These are phyloP conservation scores for Polyodon spathula DNA, from an alignment of 2,113 vertebrate genomes.

Conservation along the genomic window DNA sequence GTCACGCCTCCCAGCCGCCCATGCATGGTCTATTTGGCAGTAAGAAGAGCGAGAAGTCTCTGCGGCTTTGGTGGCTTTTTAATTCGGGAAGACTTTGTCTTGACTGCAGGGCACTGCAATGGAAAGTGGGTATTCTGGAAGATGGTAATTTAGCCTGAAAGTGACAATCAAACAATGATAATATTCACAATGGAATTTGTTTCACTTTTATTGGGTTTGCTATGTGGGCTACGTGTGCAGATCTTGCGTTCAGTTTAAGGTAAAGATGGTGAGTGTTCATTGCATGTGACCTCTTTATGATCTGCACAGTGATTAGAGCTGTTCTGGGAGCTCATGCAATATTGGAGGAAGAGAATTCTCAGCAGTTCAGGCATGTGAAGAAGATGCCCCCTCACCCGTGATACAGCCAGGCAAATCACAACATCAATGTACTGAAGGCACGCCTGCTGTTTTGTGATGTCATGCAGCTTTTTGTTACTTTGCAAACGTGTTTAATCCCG, in stretches of 20 bases:
- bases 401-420: neutral
- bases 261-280: too few relatives aligned
- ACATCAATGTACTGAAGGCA: neutral
- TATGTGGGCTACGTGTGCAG: too few relatives aligned
- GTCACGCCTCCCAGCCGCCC: constrained; percentile 30
- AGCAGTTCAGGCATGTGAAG: neutral
- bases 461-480: neutral
- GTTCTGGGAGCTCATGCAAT: neutral
- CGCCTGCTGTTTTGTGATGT: neutral
- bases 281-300: neutral
- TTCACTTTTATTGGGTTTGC: too few relatives aligned
- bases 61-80: constrained; percentile 18
- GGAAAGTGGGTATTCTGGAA: constrained; percentile 30
- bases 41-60: accelerated
- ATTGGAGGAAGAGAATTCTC: neutral
- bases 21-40: constrained; percentile 27
- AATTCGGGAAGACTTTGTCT: constrained; percentile 30
- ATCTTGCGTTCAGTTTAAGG: too few relatives aligned
- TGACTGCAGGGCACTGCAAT: constrained; percentile 31
- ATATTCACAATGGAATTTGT: too few relatives aligned
- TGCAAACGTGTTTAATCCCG: neutral
- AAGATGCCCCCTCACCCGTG: neutral
- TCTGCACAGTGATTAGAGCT: neutral
- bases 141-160: too few relatives aligned
- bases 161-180: too few relatives aligned